Percentiles rank a stretch among this genome's conserved stretches.
These are phyloP conservation scores for Babylonia areolata DNA, from an alignment of 1,140 invertebrate genomes.

Conservation along the genomic window DNA sequence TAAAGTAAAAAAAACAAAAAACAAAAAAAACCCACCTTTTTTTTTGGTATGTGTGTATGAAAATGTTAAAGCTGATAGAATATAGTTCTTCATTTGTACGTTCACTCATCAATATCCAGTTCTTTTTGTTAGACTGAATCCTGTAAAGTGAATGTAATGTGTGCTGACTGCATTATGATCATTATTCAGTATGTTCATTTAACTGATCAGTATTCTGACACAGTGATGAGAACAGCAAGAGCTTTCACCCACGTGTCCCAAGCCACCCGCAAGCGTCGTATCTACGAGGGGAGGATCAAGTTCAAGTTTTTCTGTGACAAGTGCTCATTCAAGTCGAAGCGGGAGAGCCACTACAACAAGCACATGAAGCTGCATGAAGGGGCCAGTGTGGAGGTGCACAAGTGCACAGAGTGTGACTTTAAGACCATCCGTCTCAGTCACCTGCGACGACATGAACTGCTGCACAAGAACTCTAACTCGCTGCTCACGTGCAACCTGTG, in stretches of 20 bases:
- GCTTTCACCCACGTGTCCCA: conserved; percentile 20
- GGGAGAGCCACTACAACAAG: conserved; percentile 72
- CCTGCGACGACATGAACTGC: conserved; percentile 70
- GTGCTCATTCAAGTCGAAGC: conserved; percentile 75
- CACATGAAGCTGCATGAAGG: conserved; percentile 71
- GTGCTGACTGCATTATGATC: no score
- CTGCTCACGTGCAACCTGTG: conserved; percentile 60
- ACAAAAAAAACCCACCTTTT: no score
- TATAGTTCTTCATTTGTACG: no score
- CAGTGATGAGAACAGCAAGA: conserved; percentile 17
- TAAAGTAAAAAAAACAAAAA: no score
- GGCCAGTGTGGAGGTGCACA: conserved; percentile 61
- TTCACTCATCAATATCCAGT: no score
- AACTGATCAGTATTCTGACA: no score
- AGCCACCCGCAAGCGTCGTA: conserved; percentile 38
- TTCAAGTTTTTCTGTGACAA: conserved; percentile 74
- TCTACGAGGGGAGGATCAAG: conserved; percentile 47
- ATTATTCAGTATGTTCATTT: no score
- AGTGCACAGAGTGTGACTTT: conserved; percentile 72
- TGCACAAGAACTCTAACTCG: conserved; percentile 62
- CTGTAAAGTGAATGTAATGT: no score
- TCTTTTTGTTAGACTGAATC: no score
- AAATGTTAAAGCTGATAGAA: no score
- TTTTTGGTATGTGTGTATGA: no score
- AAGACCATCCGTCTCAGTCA: conserved; percentile 69